Base-by-base conservation (phyloP, 2,797 vertebrate species). In the Premnoplex brunnescens region DNA sequence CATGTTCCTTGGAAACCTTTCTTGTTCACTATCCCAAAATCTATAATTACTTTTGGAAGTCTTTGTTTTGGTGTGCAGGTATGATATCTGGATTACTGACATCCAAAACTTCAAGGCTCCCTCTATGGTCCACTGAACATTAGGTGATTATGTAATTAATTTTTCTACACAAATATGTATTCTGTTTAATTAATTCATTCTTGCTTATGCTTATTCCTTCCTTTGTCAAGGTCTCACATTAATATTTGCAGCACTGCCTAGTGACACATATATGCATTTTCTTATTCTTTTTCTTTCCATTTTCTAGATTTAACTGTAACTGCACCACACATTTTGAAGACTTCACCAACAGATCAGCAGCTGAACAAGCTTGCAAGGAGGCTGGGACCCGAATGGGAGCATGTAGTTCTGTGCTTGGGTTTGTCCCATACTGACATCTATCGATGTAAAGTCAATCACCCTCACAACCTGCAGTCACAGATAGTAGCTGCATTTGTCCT, bases 371-470 rank as follows among this genome's bases (percentile, higher is more conserved):
- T 99, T 85, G 98, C 99, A 0, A 96, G 97, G 24, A 97, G 82
- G 41, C 97, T 99, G 12, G 98, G 99, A 12, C 67, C 97, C 0
- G 98, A 99, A 84, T 99, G 99, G 99, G 99, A 99, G 93, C 91
- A 96, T 8, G 92, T 99, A 18, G 96, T 98, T 83, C 94, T 99
- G 93, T 98, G 98, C 24, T 97, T 99, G 96, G 99, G 99, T 22
- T 95, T 99, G 97, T 98, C 98, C 0, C 89, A 97, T 7, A 97
- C 95, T 21, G 98, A 98, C 12, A 58, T 99, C 96, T 99, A 98
- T 88, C 98, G 98, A 62, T 99, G 99, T 81, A 99, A 98, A 72
- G 97, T 98, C 60, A 98, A 99, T 87, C 98, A 99, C 91, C 96
- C 96, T 1, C 97, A 98, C 92, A 98, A 97, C 63, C 66, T 97